Evolutionary conservation across 2,888 invertebrate genomes (phyloP).

Genomic region (Pollenia amentaria): DNA sequence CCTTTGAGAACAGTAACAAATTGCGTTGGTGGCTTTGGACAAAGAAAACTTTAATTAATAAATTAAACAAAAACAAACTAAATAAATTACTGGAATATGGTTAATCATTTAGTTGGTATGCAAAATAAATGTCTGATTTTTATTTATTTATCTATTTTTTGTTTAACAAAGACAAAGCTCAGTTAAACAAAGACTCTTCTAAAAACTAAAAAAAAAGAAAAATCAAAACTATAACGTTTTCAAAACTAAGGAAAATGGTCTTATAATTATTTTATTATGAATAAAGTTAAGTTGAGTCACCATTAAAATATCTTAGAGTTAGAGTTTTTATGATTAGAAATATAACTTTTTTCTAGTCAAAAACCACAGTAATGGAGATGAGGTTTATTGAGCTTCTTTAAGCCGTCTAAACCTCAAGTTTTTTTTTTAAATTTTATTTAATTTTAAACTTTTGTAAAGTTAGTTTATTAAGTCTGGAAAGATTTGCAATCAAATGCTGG

Average conservation of each 20-base stretch:
- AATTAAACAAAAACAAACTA: not conserved
- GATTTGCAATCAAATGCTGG: not conserved
- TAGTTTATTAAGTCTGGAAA: not conserved
- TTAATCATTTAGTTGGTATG: no score
- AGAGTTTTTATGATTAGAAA: not conserved
- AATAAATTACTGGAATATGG: slow-evolving; percentile 6
- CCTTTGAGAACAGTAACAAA: not conserved
- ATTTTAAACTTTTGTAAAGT: not conserved
- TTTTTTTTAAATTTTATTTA: not conserved
- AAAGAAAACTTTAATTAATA: not conserved
- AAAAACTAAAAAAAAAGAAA: no score
- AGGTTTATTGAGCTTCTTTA: not conserved
- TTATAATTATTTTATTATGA: no score
- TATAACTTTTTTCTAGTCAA: not conserved
- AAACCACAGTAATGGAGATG: not conserved
- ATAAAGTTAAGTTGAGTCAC: no score
- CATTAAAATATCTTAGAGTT: not conserved
- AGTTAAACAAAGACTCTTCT: no score
- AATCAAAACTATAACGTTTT: no score
- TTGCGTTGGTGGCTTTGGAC: not conserved
- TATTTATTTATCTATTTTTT: no score
- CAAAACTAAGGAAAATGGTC: no score
- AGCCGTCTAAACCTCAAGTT: not conserved
- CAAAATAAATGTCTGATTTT: no score
- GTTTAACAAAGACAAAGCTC: no score